Evolutionary conservation across 2,113 vertebrate genomes (phyloP).

Genomic region (Pelodiscus sinensis): DNA sequence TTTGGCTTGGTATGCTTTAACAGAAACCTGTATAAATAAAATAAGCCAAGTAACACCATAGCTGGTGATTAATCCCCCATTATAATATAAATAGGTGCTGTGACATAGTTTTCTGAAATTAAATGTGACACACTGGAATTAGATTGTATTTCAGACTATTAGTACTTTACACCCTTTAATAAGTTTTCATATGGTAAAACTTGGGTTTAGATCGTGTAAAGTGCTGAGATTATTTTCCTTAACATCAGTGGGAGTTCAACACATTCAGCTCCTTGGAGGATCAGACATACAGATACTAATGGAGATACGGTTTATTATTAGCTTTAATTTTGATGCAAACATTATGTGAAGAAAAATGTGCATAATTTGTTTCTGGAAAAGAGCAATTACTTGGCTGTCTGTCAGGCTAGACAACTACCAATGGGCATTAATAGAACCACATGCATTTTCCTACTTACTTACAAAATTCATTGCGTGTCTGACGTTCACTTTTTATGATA

Average conservation of each 20-base stretch:
- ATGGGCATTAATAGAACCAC: not conserved
- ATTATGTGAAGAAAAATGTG: not conserved
- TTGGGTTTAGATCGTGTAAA: not conserved
- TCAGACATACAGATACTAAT: not conserved
- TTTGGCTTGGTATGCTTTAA: conserved; percentile 29
- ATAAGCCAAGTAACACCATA: not conserved
- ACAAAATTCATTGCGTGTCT: rapidly evolving
- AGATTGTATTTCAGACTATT: not conserved
- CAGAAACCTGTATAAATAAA: conserved; percentile 45
- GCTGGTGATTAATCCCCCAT: not conserved
- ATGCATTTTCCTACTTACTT: not conserved
- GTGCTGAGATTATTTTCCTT: not conserved
- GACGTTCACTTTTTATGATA: not conserved
- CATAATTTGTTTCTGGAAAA: not conserved
- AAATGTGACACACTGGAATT: not conserved
- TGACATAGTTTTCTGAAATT: not conserved
- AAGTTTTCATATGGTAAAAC: not conserved
- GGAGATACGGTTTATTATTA: not conserved
- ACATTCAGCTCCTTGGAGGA: not conserved
- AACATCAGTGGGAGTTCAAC: not conserved
- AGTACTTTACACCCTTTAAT: not conserved
- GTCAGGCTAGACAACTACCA: not conserved
- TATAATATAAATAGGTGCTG: conserved; percentile 11
- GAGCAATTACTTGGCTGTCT: not conserved
- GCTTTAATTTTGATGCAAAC: not conserved